Base-by-base conservation (phyloP, 2,888 invertebrate species). In the Gisinianus flammeolus region DNA sequence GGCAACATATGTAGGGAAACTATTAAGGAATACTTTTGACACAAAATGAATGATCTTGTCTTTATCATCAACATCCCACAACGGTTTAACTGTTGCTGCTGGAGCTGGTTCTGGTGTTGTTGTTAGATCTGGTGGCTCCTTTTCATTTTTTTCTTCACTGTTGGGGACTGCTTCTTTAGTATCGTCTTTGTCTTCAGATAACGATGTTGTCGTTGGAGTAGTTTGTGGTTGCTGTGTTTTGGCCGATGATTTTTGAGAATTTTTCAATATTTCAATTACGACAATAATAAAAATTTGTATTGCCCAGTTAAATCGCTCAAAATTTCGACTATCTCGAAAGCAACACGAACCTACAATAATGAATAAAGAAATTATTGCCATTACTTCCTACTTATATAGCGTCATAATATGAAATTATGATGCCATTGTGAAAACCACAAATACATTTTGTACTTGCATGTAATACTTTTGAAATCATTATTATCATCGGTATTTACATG, bases 301-400 rank as follows among this genome's bases (percentile, higher is more conserved):
- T 85, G 97, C 90, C 22, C 16, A 73, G 87, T 95, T 95, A 87
- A 96, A 94, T 84, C 95, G 91, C 87, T 96, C 96, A 88, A 95
- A 93, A 88, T 96, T 96, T 88, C 95, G 95, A 78, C 92, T 91
- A 88, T 96, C 96, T 85, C 96, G 91, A 88, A 94, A 96, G 88
- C 95, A 94, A 88, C 97, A 97, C 93, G 96, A 95, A 87, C 62
- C 62, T 62, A 26, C 26, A 24, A 22, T 5, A 22, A 62, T 26
- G 24, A 62, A n/a, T n/a, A n/a, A n/a, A n/a, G n/a, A n/a, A n/a
- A n/a, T n/a, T n/a, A n/a, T n/a, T n/a, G n/a, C n/a, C n/a, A n/a
- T n/a, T n/a, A n/a, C n/a, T n/a, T n/a, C n/a, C n/a, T n/a, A n/a
- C n/a, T n/a, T n/a, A n/a, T n/a, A n/a, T n/a, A n/a, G n/a, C n/a